phyloP scores from a whole-genome alignment of 2,888 invertebrate genomes.

The Spilosoma lubricipeda region DNA sequence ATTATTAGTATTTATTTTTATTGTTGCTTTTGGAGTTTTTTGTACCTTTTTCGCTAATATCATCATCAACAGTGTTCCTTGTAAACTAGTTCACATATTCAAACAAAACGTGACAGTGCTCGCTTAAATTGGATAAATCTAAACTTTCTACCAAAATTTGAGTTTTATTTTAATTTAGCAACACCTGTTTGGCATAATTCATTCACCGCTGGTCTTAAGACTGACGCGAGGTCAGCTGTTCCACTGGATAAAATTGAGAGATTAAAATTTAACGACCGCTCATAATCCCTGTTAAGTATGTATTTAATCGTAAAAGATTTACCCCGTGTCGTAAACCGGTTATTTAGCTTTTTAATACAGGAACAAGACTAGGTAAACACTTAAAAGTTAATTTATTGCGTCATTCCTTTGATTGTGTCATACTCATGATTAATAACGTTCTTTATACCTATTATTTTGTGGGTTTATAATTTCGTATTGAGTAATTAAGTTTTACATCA shows the following conservation, averaged over 20 bases:
- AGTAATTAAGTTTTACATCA: not conserved
- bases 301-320: slow-evolving; percentile 38
- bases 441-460: not conserved
- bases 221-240: slow-evolving; percentile 43
- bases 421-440: not conserved
- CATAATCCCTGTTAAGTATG: slow-evolving; percentile 26
- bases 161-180: not conserved
- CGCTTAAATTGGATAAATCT: too few relatives aligned
- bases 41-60: too few relatives aligned
- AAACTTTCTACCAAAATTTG: not conserved
- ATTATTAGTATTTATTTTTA: not conserved
- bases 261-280: slow-evolving; percentile 51
- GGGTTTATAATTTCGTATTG: not conserved
- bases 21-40: not conserved
- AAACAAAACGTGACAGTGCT: too few relatives aligned
- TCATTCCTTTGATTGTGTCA: not conserved
- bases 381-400: slow-evolving; percentile 12
- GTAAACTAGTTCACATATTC: too few relatives aligned
- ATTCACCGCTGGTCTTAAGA: slow-evolving; percentile 10
- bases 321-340: slow-evolving; percentile 34
- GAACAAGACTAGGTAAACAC: slow-evolving; percentile 25
- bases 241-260: slow-evolving; percentile 17
- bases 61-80: too few relatives aligned
- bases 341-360: slow-evolving; percentile 30
- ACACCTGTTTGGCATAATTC: slow-evolving; percentile 25